A percentile compares a stretch with the other conserved stretches of the same genome.
phyloP scores from a whole-genome alignment of 2,888 invertebrate genomes.

The Coenonympha arcania region DNA sequence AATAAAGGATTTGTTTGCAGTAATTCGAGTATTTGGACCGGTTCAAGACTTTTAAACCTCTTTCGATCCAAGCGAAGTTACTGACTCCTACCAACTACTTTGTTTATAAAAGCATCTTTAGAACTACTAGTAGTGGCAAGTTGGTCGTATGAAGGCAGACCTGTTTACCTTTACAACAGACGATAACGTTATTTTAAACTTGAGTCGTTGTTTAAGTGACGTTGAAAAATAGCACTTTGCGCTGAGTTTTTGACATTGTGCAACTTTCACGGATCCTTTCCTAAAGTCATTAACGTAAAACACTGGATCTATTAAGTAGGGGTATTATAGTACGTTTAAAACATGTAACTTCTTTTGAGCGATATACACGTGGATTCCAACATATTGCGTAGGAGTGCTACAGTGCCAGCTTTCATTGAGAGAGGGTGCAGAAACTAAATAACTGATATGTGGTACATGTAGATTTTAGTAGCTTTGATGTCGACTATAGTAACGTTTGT shows the following conservation, averaged over 20 bases:
- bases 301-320: conserved; percentile 29
- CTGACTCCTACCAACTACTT: background rate
- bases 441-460: too few species aligned
- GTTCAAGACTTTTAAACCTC: background rate
- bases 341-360: conserved; percentile 16
- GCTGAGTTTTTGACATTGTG: conserved; percentile 42
- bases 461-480: too few species aligned
- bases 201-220: conserved; percentile 34
- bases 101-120: conserved; percentile 10
- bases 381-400: too few species aligned
- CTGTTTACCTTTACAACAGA: conserved; percentile 28
- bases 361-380: too few species aligned
- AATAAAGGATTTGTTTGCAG: background rate
- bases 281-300: conserved; percentile 33
- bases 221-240: conserved; percentile 43
- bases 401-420: too few species aligned
- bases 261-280: conserved; percentile 33
- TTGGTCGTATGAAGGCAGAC: conserved; percentile 19
- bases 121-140: conserved; percentile 7
- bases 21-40: background rate
- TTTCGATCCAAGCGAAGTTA: background rate
- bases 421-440: too few species aligned
- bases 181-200: conserved; percentile 32
- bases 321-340: conserved; percentile 26
- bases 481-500: too few species aligned